Conservation (phyloP, 2,888 invertebrate genomes). For the Willowsia nigromaculata region DNA sequence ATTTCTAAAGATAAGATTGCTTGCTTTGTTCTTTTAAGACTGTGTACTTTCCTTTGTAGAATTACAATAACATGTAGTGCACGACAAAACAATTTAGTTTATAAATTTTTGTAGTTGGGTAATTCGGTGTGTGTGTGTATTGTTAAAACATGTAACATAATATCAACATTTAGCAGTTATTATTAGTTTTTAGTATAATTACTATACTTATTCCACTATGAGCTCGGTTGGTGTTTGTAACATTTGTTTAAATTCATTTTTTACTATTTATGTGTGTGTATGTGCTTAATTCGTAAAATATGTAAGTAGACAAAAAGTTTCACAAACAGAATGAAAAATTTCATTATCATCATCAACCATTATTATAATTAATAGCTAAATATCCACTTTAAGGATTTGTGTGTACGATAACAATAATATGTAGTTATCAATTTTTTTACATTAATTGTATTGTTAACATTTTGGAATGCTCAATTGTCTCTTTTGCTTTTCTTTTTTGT, state of each 20-base stretch:
- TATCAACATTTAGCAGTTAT: neutral
- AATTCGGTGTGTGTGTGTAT: slow-evolving; percentile 49
- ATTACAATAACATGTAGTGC: neutral
- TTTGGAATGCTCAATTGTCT: slow-evolving; percentile 51
- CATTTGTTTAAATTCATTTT: too few relatives aligned
- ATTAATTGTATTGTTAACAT: neutral
- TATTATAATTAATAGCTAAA: neutral
- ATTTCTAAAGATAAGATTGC: neutral
- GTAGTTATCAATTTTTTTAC: neutral
- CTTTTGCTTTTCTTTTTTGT: slow-evolving; percentile 9
- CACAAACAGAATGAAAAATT: neutral
- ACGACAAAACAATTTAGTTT: neutral
- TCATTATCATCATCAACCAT: slow-evolving; percentile 16
- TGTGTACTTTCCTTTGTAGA: neutral
- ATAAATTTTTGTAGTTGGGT: slow-evolving; percentile 6
- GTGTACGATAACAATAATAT: neutral
- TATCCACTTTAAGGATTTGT: neutral
- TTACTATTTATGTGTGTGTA: neutral
- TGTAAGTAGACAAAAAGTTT: neutral
- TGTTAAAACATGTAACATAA: neutral
- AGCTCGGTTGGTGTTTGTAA: slow-evolving; percentile 55
- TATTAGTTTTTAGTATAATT: neutral
- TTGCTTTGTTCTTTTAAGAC: neutral
- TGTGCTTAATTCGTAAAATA: neutral
- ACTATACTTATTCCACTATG: slow-evolving; percentile 32